Percentiles rank a stretch among this genome's conserved stretches.
phyloP scores from a whole-genome alignment of 1,140 invertebrate species.

The Pogonomyrmex barbatus region DNA sequence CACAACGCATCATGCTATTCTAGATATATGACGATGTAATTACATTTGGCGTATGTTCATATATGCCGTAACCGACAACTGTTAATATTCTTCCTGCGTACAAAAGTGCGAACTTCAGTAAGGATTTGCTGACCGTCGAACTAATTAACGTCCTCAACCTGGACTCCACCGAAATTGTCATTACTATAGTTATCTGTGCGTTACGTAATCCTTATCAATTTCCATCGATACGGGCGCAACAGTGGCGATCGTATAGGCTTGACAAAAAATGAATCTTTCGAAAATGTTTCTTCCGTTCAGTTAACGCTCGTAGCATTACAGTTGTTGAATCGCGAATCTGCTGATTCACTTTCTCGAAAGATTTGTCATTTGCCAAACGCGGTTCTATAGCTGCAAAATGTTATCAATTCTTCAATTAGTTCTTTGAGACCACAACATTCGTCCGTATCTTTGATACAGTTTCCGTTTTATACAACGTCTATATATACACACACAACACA shows the following conservation, averaged over 20 bases:
- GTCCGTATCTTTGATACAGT: slow-evolving; percentile 53
- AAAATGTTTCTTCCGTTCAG: slow-evolving; percentile 48
- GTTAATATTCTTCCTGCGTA: slow-evolving; percentile 75
- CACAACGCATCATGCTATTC: slow-evolving; percentile 73
- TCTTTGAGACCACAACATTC: slow-evolving; percentile 11
- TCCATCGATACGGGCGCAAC: slow-evolving; percentile 1
- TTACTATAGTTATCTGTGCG: slow-evolving; percentile 32
- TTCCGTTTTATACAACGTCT: slow-evolving; percentile 49
- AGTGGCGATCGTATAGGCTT: slow-evolving; percentile 34
- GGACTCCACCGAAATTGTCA: slow-evolving; percentile 52
- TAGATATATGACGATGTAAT: slow-evolving; percentile 80
- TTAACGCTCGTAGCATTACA: slow-evolving; percentile 24
- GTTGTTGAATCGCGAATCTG: slow-evolving; percentile 24
- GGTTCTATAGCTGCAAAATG: slow-evolving; percentile 20
- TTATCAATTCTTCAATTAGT: slow-evolving; percentile 41
- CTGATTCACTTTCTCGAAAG: slow-evolving; percentile 29
- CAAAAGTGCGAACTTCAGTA: slow-evolving; percentile 69
- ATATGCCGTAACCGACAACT: slow-evolving; percentile 69
- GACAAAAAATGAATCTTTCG: slow-evolving; percentile 34
- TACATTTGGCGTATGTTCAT: slow-evolving; percentile 77
- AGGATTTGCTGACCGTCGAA: slow-evolving; percentile 71
- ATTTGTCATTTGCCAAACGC: slow-evolving; percentile 28
- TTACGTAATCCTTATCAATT: slow-evolving; percentile 34
- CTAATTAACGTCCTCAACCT: slow-evolving; percentile 27
- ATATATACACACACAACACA: background rate